Conservation (phyloP, 2,113 vertebrate genomes). For the Notechis scutatus region DNA sequence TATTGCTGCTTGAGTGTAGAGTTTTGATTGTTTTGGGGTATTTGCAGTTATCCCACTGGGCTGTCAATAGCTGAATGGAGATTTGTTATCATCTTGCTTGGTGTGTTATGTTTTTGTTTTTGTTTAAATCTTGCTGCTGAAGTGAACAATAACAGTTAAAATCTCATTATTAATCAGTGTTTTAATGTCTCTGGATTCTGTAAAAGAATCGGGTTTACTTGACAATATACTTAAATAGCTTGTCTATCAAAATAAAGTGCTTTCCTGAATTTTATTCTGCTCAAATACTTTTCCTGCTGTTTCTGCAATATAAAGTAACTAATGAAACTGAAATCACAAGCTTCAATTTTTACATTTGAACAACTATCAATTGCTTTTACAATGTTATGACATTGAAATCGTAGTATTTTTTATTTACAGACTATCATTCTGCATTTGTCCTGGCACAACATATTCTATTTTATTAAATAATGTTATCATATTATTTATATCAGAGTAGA, state of each 20-base stretch:
- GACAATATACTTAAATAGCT: constrained; percentile 1
- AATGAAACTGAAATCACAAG: neutral
- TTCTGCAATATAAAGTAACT: neutral
- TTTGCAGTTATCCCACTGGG: neutral
- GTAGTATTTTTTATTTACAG: neutral
- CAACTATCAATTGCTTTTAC: neutral
- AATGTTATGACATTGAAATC: neutral
- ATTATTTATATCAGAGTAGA: neutral
- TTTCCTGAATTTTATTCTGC: neutral
- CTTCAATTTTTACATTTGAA: neutral
- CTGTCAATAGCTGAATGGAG: neutral
- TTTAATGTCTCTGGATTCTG: neutral
- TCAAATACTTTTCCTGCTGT: neutral
- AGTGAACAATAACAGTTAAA: neutral
- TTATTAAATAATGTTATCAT: neutral
- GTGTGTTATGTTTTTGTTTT: neutral
- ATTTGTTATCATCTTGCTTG: neutral
- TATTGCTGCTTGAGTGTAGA: neutral
- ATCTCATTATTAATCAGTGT: neutral
- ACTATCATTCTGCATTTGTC: neutral
- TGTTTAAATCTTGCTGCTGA: neutral
- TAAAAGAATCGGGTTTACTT: neutral
- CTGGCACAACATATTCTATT: neutral
- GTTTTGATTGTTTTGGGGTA: neutral
- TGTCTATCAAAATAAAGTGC: constrained; percentile 3